phyloP scores from a whole-genome alignment of 1,140 invertebrate species.

The Formica exsecta region DNA sequence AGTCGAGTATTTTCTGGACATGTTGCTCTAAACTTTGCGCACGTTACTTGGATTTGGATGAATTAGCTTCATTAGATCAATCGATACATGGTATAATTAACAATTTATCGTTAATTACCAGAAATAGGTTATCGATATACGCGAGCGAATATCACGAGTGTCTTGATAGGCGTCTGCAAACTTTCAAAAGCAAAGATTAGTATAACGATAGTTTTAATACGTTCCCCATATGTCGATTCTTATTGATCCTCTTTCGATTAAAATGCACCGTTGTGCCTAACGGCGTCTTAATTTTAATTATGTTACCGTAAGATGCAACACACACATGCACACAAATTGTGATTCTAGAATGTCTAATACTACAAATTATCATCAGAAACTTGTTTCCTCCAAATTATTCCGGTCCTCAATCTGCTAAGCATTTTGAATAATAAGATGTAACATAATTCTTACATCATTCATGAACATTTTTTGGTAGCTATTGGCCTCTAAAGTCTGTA shows the following conservation, averaged over 20 bases:
- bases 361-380: not conserved
- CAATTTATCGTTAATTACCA: conserved; percentile 58
- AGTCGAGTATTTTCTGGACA: not conserved
- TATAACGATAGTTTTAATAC: conserved; percentile 14
- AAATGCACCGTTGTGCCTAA: conserved; percentile 46
- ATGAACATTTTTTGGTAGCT: not conserved
- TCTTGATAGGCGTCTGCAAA: not conserved
- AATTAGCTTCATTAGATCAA: conserved; percentile 41
- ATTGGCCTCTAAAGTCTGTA: not conserved
- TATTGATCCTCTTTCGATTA: conserved; percentile 47
- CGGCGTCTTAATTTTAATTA: conserved; percentile 56
- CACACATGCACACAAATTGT: not conserved
- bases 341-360: not conserved
- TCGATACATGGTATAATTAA: conserved; percentile 55
- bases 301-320: conserved; percentile 32
- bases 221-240: conserved; percentile 54
- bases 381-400: conserved; percentile 1
- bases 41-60: not conserved
- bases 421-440: not conserved
- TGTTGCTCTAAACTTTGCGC: not conserved
- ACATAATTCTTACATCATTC: conserved; percentile 22
- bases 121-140: conserved; percentile 34
- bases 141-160: conserved; percentile 47
- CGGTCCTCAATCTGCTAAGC: not conserved
- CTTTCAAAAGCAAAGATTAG: conserved; percentile 52